phyloP scores from a whole-genome alignment of 2,113 vertebrate species.

The Chaetorhynchus papuensis region DNA sequence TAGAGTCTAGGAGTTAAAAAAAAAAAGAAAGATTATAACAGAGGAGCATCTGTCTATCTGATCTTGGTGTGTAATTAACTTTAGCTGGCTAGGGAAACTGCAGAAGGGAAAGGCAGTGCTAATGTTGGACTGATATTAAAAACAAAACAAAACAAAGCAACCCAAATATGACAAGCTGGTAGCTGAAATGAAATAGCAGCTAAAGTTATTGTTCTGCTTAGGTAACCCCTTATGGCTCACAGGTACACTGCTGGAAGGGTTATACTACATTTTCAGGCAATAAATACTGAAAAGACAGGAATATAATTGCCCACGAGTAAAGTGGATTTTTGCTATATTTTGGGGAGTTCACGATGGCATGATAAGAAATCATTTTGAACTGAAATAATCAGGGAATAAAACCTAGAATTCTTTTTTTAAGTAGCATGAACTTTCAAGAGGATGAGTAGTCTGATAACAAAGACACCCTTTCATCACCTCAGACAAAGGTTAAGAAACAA shows the following conservation, averaged over 20 bases:
- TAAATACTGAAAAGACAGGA: neutral
- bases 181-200: neutral
- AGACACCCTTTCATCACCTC: neutral
- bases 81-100: neutral
- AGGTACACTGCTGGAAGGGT: neutral
- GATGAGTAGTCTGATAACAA: neutral
- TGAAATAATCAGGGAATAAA: neutral
- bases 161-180: neutral
- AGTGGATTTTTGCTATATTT: neutral
- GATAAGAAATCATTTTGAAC: neutral
- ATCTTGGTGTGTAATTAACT: slow-evolving; percentile 4
- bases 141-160: neutral
- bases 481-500: neutral
- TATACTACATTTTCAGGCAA: neutral
- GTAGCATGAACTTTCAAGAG: neutral
- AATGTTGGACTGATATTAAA: neutral
- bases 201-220: neutral
- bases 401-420: neutral
- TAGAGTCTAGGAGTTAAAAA: neutral
- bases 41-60: neutral
- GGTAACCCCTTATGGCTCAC: neutral
- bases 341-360: neutral
- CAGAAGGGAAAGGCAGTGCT: neutral
- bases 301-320: neutral
- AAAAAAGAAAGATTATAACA: neutral